Base-by-base conservation (phyloP, 1,140 invertebrate genomes). In the Bombus terrestris region DNA sequence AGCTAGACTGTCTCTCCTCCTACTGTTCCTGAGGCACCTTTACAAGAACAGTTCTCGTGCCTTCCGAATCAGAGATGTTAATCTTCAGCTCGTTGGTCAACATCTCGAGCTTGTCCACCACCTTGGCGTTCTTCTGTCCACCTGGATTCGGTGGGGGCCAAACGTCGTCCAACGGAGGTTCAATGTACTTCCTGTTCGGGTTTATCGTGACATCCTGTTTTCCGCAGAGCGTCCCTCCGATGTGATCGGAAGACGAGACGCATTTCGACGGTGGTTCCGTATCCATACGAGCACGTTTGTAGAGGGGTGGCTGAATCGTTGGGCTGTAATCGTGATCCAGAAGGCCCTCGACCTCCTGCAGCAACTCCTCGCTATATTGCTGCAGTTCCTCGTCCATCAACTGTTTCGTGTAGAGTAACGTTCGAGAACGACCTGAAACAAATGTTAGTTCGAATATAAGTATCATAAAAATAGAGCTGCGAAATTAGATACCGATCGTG, bases 251-350 rank as follows among this genome's bases (percentile, higher is more conserved):
- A 8, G 90, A 85, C 28, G 89, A 82, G 53, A 71, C 32, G 47
- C 87, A 90, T 62, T 91, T 93, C 2, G 77, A 62, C 13, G 73
- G 35, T 35, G 88, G 72, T 62, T 94, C 92, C 8, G 71, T 77
- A 15, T 94, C 91, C 47, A 92, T 92, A 13, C 94, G 93, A 9
- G 91, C 78, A 57, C 91, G 92, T 84, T 95, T 95, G 77, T 92
- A 91, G 3, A 90, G 89, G 25, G 94, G 94, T 83, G 93, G 86
- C 69, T 93, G 92, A 13, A 92, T 79, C 35, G 92, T 86, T 4
- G 94, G 94, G 79, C 94, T 94, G 88, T 95, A 96, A 86, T 96
- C 95, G 86, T 96, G 95, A 88, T 96, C 95, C 74, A 95, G 74
- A 28, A 94, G 81, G 22, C 93, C 94, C 75, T 94, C 91, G 15